Evolutionary conservation across 2,888 invertebrate genomes (phyloP), one percentile per base, ranked within the genome.

Genomic region (Onchidella celtica): DNA sequence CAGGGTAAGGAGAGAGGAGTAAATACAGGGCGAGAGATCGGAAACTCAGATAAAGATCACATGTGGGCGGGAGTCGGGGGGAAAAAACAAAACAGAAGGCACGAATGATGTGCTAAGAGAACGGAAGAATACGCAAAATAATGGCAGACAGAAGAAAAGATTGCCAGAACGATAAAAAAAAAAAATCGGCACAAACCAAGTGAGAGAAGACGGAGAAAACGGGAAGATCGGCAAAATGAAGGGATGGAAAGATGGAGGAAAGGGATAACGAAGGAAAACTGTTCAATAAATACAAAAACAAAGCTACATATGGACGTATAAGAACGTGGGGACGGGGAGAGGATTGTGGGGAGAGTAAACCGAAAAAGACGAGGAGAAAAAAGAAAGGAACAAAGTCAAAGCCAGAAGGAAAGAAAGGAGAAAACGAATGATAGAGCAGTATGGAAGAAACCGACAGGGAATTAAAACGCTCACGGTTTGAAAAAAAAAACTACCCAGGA

Each of bases 241-340:
- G 65, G 75, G 38, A 27, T 21, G 24, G 27, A 27, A 38, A 40
- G 27, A 40, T 24, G 63, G 17, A 24, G 24, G n/a, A 75, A 36
- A 75, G 38, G 27, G 38, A 75, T 61, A 63, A 40, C 14, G n/a
- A 63, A 63, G n/a, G n/a, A n/a, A n/a, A n/a, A n/a, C n/a, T n/a
- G n/a, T n/a, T n/a, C 61, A 36, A 75, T 21, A 75, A 40, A 75
- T 2, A 38, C 17, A 38, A 34, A 36, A 24, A 61, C 14, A 75
- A 24, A 61, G 40, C 9, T 21, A 75, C 63, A 75, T 3, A 27
- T 27, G n/a, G 63, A 63, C 14, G n/a, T 24, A 61, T 17, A 11
- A 3, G 4, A n/a, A 69, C 3, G 6, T 3, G n/a, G n/a, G 32
- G 69, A 14, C 3, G 38, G 36, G 38, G 3, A 63, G 24, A n/a